These are phyloP conservation scores for Tineola bisselliella DNA, from an alignment of 2,888 invertebrate species.

Conservation along the genomic window DNA sequence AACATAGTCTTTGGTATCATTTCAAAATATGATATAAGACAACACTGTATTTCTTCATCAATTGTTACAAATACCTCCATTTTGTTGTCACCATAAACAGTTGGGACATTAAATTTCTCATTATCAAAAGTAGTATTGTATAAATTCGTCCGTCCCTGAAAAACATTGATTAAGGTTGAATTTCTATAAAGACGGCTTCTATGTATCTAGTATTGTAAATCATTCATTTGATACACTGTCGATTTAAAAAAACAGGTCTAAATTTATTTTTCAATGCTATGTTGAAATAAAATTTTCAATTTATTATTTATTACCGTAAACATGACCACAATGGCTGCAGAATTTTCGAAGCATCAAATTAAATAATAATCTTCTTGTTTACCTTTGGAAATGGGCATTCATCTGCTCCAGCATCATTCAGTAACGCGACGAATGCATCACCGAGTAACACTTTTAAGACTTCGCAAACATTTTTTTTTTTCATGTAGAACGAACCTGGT, in stretches of 20 bases:
- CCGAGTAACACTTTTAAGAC: constrained; percentile 17
- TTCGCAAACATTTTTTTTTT: constrained; percentile 17
- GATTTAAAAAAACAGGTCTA: no score
- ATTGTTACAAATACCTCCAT: constrained; percentile 17
- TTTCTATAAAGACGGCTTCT: no score
- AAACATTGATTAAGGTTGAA: no score
- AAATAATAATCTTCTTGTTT: neutral
- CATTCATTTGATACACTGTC: no score
- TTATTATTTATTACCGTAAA: no score
- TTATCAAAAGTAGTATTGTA: constrained; percentile 19
- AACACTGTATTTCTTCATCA: constrained; percentile 16
- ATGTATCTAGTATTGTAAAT: no score
- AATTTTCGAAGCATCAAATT: no score
- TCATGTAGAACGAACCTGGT: constrained; percentile 20
- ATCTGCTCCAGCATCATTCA: constrained; percentile 16
- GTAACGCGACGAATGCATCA: constrained; percentile 16
- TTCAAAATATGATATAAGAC: constrained; percentile 17
- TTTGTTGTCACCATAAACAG: constrained; percentile 21
- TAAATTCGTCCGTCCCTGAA: constrained; percentile 10
- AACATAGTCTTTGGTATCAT: constrained; percentile 16
- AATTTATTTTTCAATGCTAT: no score
- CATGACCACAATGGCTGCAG: no score
- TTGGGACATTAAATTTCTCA: constrained; percentile 19
- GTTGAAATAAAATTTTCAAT: no score
- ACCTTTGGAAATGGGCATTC: constrained; percentile 20